phyloP scores from a whole-genome alignment of 2,797 vertebrate species.

The Fistularia commersonii region DNA sequence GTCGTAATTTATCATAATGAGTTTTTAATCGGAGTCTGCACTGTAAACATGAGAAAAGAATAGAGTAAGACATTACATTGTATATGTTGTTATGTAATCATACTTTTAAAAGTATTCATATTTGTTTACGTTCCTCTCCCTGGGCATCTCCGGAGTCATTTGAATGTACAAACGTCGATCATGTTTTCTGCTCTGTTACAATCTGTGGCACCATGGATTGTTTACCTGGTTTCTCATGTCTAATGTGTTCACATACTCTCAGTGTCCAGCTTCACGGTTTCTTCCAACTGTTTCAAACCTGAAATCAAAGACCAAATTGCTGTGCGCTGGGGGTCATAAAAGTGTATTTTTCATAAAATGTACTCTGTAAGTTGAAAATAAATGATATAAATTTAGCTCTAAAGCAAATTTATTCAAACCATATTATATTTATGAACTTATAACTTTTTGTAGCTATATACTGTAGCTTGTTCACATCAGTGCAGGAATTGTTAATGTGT shows the following conservation, averaged over 20 bases:
- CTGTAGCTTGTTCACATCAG: slow-evolving; percentile 63
- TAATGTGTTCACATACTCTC: slow-evolving; percentile 44
- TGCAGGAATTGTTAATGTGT: slow-evolving; percentile 42
- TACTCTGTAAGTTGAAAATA: slow-evolving; percentile 67
- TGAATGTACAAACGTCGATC: slow-evolving; percentile 50
- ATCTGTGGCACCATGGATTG: slow-evolving; percentile 42
- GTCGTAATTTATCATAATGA: slow-evolving; percentile 7
- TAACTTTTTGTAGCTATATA: slow-evolving; percentile 74
- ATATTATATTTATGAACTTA: slow-evolving; percentile 78
- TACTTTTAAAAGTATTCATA: slow-evolving; percentile 3
- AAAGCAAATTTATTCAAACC: slow-evolving; percentile 67
- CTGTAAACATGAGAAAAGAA: slow-evolving; percentile 16
- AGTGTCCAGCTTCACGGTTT: slow-evolving; percentile 41
- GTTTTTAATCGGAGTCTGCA: slow-evolving; percentile 30
- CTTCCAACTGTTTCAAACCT: slow-evolving; percentile 59
- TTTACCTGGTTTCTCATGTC: slow-evolving; percentile 28
- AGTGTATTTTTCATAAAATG: slow-evolving; percentile 76
- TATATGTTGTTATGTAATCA: slow-evolving; percentile 30
- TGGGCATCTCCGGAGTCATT: slow-evolving; percentile 40
- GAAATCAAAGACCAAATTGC: slow-evolving; percentile 77
- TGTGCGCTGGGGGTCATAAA: slow-evolving; percentile 74
- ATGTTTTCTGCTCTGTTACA: slow-evolving; percentile 42
- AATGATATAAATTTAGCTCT: slow-evolving; percentile 68
- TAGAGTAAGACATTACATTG: slow-evolving; percentile 11
- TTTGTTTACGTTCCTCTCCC: slow-evolving; percentile 8